Base-by-base conservation (phyloP, 2,113 vertebrate genomes). In the Hypomesus transpacificus region DNA sequence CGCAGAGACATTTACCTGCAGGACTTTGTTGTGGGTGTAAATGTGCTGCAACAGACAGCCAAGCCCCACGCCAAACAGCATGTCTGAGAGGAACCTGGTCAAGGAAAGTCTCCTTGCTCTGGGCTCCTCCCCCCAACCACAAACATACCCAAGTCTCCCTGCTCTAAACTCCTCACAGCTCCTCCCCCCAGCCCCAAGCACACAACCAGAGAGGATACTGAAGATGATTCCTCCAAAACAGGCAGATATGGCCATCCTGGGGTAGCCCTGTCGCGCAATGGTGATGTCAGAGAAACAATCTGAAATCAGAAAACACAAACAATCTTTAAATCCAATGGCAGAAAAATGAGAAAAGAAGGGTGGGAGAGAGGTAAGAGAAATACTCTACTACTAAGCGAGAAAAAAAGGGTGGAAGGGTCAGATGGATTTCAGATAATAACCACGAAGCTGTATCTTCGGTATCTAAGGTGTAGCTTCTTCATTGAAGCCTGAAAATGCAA, bases 151-250 rank as follows among this genome's bases (percentile, higher is more conserved):
- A 31, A 7, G 14, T 67, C 18, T 16, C 26, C 14, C 9, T 31
- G 14, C 1, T 31, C 50, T 8, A 16, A 14, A 2, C 16, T 34
- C 31, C 31, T 34, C 7, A 1, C 31, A 1, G 6, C 3, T 34
- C 31, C 31, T 34, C 31, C 31, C 26, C 28, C 62, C 22, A 24
- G 5, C n/a, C 56, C 20, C 9, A 13, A 59, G 3, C 18, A 1
- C 34, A 28, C 1, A 11, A 20, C 2, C 31, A 60, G 51, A 51
- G 93, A 98, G 94, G 97, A 98, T 99, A 99, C 96, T 99, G 88
- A 99, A 99, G 87, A 98, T 96, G 81, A 99, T 98, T 74, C 97
- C 97, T 0, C 97, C 97, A 0, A 99, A 99, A 77, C 97, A 99
- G 75, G 97, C 97, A 0, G 97, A 94, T 87, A 97, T 96, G 0